phyloP scores from a whole-genome alignment of 2,797 vertebrate genomes.

The Sebastiscus tertius region DNA sequence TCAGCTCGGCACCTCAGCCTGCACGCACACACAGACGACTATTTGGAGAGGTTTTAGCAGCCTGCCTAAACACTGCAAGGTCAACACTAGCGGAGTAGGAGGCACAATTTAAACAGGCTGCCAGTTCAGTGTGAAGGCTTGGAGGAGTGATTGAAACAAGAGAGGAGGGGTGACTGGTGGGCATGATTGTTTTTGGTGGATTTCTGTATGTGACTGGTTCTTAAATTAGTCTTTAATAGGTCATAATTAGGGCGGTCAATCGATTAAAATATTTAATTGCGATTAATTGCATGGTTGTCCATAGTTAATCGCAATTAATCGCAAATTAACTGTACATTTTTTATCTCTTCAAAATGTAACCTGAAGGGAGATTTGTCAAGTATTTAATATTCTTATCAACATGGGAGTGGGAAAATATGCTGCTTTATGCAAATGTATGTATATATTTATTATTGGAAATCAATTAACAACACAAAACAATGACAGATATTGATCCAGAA shows the following conservation, averaged over 20 bases:
- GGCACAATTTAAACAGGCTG: conserved; percentile 55
- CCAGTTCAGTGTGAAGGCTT: conserved; percentile 4
- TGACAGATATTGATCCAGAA: no score
- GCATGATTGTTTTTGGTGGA: background rate
- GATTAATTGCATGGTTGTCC: no score
- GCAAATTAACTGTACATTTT: no score
- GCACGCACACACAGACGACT: conserved; percentile 8
- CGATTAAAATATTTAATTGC: no score
- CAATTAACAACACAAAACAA: no score
- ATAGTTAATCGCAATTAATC: no score
- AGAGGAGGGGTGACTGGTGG: background rate
- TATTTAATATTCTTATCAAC: no score
- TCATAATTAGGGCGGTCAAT: background rate
- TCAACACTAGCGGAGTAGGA: conserved; percentile 36
- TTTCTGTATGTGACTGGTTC: background rate
- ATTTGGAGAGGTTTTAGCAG: conserved; percentile 54
- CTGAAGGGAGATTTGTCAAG: no score
- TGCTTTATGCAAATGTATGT: no score
- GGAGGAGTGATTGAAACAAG: conserved; percentile 20
- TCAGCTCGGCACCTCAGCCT: conserved; percentile 43
- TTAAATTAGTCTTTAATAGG: background rate
- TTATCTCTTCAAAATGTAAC: no score
- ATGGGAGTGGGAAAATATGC: no score
- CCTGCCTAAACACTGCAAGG: conserved; percentile 66
- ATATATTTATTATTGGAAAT: no score